These are phyloP conservation scores for Alsophila aescularia DNA, from an alignment of 2,888 invertebrate genomes.

Conservation along the genomic window DNA sequence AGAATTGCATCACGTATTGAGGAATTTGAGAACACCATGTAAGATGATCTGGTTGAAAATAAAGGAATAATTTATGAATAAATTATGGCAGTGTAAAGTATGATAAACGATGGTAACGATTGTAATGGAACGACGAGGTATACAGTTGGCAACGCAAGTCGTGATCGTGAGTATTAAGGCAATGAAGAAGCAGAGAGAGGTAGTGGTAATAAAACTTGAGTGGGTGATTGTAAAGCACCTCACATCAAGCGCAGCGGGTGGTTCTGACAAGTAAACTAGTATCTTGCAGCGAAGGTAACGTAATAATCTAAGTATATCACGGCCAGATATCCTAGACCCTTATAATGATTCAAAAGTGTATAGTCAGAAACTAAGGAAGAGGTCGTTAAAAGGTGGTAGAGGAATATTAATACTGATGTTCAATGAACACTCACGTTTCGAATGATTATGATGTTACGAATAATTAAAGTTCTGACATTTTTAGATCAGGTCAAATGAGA, in stretches of 20 bases:
- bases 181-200: slow-evolving; percentile 44
- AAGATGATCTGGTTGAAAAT: slow-evolving; percentile 71
- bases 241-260: slow-evolving; percentile 81
- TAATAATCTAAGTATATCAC: slow-evolving; percentile 74
- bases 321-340: slow-evolving; percentile 67
- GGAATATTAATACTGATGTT: slow-evolving; percentile 64
- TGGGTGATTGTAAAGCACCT: slow-evolving; percentile 67
- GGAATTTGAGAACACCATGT: slow-evolving; percentile 78
- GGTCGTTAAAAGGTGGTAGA: slow-evolving; percentile 56
- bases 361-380: slow-evolving; percentile 37
- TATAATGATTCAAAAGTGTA: slow-evolving; percentile 34
- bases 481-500: slow-evolving; percentile 57
- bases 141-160: slow-evolving; percentile 60
- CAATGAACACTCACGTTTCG: slow-evolving; percentile 76
- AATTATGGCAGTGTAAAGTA: slow-evolving; percentile 82
- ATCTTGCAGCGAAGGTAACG: slow-evolving; percentile 74
- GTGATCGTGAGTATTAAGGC: slow-evolving; percentile 26
- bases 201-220: slow-evolving; percentile 58
- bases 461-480: slow-evolving; percentile 79
- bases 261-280: slow-evolving; percentile 77
- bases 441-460: slow-evolving; percentile 80
- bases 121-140: slow-evolving; percentile 76
- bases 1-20: slow-evolving; percentile 75
- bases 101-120: slow-evolving; percentile 80
- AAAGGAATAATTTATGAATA: slow-evolving; percentile 78